phyloP scores from a whole-genome alignment of 2,888 invertebrate species.

The Octonoba sinensis region DNA sequence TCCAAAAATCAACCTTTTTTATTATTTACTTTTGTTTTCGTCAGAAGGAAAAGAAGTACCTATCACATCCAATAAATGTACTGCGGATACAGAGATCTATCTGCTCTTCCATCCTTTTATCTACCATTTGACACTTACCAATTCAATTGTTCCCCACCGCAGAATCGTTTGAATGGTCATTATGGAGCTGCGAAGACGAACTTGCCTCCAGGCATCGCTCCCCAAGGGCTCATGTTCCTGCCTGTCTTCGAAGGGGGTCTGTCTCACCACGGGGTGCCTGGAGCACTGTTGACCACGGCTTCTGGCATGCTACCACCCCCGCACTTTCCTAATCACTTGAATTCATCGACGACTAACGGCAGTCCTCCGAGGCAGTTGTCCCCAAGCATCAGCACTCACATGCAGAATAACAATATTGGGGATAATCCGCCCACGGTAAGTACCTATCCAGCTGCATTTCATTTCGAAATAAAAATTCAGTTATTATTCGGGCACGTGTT shows the following conservation, averaged over 20 bases:
- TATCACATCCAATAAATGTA: too few species aligned
- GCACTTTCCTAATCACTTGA: slow-evolving; percentile 52
- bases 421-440: slow-evolving; percentile 55
- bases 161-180: slow-evolving; percentile 65
- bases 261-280: slow-evolving; percentile 34
- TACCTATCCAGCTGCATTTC: neutral
- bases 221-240: slow-evolving; percentile 59
- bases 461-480: too few species aligned
- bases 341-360: slow-evolving; percentile 23
- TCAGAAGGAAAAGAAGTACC: too few species aligned
- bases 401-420: slow-evolving; percentile 23
- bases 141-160: neutral
- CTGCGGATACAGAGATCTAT: too few species aligned
- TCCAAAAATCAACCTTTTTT: too few species aligned
- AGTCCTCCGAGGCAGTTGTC: slow-evolving; percentile 56
- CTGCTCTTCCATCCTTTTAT: too few species aligned
- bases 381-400: slow-evolving; percentile 32
- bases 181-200: slow-evolving; percentile 43
- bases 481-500: too few species aligned
- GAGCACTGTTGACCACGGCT: slow-evolving; percentile 32
- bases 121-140: too few species aligned
- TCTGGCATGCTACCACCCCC: slow-evolving; percentile 40
- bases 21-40: too few species aligned
- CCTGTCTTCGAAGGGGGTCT: slow-evolving; percentile 59
- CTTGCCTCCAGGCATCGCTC: slow-evolving; percentile 26